Conservation (phyloP, 2,797 vertebrate species). For the Betta splendens region DNA sequence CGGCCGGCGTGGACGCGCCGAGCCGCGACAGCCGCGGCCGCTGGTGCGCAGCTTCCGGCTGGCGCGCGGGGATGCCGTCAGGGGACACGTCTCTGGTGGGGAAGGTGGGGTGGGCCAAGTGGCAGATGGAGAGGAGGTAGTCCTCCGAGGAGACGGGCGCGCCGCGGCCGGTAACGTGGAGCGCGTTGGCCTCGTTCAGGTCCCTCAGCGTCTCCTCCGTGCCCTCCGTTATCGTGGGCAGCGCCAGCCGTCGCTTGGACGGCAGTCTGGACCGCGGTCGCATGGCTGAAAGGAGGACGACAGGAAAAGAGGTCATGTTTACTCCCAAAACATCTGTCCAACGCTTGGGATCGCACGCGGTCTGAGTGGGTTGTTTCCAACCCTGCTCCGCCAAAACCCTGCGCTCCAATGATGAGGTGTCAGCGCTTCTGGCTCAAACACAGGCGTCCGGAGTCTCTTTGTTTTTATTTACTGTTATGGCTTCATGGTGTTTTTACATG, state of each 20-base stretch:
- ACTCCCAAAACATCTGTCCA: conserved; percentile 11
- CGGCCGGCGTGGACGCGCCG: conserved; percentile 18
- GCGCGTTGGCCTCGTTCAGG: conserved; percentile 52
- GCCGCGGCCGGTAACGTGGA: conserved; percentile 32
- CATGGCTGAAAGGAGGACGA: conserved; percentile 77
- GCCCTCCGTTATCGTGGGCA: conserved; percentile 86
- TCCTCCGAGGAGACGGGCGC: conserved; percentile 79
- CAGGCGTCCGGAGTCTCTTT: neutral
- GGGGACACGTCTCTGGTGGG: conserved; percentile 65
- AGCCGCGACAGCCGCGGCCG: conserved; percentile 48
- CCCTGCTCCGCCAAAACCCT: no score
- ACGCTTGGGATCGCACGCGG: neutral
- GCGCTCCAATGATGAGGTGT: no score
- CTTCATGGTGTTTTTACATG: no score
- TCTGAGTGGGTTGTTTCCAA: no score
- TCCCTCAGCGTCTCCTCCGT: conserved; percentile 79
- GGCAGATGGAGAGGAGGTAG: conserved; percentile 89
- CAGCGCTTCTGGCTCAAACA: no score
- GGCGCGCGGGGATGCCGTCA: conserved; percentile 55
- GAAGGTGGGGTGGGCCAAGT: conserved; percentile 87
- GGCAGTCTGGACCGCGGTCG: conserved; percentile 79
- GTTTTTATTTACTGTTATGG: conserved; percentile 6
- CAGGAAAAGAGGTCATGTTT: conserved; percentile 4
- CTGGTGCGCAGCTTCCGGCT: conserved; percentile 57
- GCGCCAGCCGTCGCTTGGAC: conserved; percentile 74